A percentile compares a stretch with the other conserved stretches of the same genome.
Conservation (phyloP, 2,797 vertebrate species). For the Oophaga sylvatica region DNA sequence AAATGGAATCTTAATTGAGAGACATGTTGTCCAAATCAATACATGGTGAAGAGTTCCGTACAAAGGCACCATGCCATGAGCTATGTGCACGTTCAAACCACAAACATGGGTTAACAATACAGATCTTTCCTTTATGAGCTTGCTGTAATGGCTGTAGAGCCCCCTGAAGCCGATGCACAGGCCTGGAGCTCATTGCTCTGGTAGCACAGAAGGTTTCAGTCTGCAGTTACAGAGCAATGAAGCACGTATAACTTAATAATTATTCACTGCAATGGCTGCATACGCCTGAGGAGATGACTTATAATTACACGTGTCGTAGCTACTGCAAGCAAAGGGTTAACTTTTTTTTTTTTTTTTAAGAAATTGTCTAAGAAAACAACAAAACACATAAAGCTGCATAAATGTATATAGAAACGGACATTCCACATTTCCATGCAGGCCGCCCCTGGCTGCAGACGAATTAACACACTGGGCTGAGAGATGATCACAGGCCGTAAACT, state of each 20-base stretch:
- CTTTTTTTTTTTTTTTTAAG: no score
- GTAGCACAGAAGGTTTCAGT: conserved; percentile 44
- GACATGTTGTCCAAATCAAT: conserved; percentile 22
- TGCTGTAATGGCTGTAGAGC: background rate
- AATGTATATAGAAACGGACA: background rate
- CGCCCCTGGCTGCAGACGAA: background rate
- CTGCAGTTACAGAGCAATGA: conserved; percentile 15
- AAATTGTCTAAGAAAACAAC: background rate
- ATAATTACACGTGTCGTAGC: background rate
- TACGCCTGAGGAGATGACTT: background rate
- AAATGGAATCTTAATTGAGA: conserved; percentile 26
- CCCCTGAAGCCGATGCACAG: background rate
- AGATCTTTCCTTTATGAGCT: background rate
- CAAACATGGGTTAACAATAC: background rate
- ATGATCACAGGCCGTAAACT: background rate
- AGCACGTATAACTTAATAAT: conserved; percentile 33
- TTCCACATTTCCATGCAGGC: background rate
- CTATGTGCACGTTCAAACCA: background rate
- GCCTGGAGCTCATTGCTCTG: conserved; percentile 36
- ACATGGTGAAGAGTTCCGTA: conserved; percentile 6
- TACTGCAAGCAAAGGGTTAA: conserved; percentile 18
- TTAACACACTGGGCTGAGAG: background rate
- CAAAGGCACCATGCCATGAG: background rate
- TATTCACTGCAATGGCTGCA: conserved; percentile 33
- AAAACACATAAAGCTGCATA: background rate